Evolutionary conservation across 2,888 invertebrate genomes (phyloP).

Genomic region (Antheraea yamamai): DNA sequence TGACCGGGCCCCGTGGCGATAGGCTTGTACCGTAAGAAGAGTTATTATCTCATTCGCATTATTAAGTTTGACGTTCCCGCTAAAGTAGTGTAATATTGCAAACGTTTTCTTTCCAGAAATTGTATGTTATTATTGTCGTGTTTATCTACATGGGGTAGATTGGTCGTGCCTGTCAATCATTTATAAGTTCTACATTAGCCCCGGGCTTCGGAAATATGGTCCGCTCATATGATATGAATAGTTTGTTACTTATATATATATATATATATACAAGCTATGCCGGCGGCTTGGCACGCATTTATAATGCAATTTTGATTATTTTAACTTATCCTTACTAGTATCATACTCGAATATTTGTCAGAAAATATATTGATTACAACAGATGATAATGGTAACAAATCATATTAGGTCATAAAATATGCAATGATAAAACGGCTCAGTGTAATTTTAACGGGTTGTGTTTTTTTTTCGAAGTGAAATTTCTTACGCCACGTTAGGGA

Average conservation of each 20-base stretch:
- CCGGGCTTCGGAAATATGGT: not conserved
- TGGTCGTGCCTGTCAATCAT: slow-evolving; percentile 12
- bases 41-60: slow-evolving; percentile 10
- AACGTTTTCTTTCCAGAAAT: slow-evolving; percentile 13
- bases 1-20: slow-evolving; percentile 22
- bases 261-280: not conserved
- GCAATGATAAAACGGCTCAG: too few relatives aligned
- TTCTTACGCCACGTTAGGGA: too few relatives aligned
- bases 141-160: slow-evolving; percentile 5
- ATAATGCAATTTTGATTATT: too few relatives aligned
- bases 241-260: not conserved
- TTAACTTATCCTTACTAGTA: too few relatives aligned
- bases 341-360: too few relatives aligned
- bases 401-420: too few relatives aligned
- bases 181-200: slow-evolving; percentile 11
- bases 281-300: too few relatives aligned
- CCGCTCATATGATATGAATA: not conserved
- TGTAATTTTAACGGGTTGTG: too few relatives aligned
- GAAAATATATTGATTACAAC: too few relatives aligned
- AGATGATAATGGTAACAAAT: too few relatives aligned
- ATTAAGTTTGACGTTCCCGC: slow-evolving; percentile 6
- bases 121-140: slow-evolving; percentile 12
- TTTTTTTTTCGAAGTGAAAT: too few relatives aligned
- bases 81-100: not conserved
- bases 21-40: not conserved